A percentile compares a stretch with the other conserved stretches of the same genome.
Conservation (phyloP, 2,797 vertebrate genomes). For the Leptoclinus maculatus region DNA sequence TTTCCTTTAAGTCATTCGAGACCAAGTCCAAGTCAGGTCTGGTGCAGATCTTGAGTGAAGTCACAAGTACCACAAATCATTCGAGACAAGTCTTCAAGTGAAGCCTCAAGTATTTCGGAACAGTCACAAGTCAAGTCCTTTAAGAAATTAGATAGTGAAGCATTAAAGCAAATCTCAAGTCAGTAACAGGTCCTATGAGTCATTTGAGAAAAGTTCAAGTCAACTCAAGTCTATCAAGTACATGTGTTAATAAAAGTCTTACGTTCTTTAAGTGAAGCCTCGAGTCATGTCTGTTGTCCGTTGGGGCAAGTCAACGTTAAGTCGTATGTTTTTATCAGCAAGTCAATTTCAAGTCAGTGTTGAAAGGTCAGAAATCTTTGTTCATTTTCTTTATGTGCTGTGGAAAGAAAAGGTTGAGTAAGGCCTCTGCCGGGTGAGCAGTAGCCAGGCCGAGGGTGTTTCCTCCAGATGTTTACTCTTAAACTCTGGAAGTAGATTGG, state of each 20-base stretch:
- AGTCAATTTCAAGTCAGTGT: background rate
- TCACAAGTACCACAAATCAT: background rate
- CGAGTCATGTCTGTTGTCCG: background rate
- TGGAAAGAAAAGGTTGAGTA: background rate
- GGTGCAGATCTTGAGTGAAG: background rate
- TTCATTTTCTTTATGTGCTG: background rate
- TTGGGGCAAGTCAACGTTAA: background rate
- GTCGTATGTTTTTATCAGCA: background rate
- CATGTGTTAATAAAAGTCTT: background rate
- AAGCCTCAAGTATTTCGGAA: background rate
- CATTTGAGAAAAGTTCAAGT: background rate
- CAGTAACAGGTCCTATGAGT: background rate
- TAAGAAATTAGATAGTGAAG: background rate
- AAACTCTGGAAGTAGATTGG: conserved; percentile 41
- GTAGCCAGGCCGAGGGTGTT: conserved; percentile 41
- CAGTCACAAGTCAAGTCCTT: background rate
- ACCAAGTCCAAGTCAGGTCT: background rate
- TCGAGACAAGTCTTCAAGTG: background rate
- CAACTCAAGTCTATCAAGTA: background rate
- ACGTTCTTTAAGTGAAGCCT: background rate
- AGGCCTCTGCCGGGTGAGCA: background rate
- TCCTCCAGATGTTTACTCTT: conserved; percentile 72
- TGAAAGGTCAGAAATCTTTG: background rate
- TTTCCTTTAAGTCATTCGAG: background rate
- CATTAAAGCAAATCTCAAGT: background rate